phyloP scores from a whole-genome alignment of 1,140 invertebrate genomes.

The Teleopsis dalmanni region DNA sequence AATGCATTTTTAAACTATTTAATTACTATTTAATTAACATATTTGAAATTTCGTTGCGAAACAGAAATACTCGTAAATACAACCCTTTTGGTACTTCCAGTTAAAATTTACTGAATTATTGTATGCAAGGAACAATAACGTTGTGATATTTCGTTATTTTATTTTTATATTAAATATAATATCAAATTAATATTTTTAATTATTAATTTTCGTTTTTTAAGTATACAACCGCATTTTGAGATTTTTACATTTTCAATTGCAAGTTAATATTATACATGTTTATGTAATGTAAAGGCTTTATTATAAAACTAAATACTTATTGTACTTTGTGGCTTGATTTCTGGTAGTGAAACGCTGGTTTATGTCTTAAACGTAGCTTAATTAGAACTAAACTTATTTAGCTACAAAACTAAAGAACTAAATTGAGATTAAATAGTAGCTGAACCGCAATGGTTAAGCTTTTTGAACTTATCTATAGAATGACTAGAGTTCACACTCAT shows the following conservation, averaged over 20 bases:
- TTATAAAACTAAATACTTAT: not conserved
- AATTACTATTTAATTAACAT: too few species aligned
- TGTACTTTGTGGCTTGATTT: slow-evolving; percentile 7
- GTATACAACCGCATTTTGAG: slow-evolving; percentile 13
- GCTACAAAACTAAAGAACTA: not conserved
- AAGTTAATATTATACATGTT: not conserved
- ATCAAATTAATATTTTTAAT: not conserved
- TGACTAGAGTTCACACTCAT: slow-evolving; percentile 43
- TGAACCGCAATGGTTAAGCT: not conserved
- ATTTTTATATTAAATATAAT: not conserved
- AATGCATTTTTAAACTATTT: too few species aligned
- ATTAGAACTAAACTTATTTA: not conserved
- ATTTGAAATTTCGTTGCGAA: too few species aligned
- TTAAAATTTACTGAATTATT: slow-evolving; percentile 7
- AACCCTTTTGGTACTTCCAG: too few species aligned
- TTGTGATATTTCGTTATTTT: slow-evolving; percentile 13
- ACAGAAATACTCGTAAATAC: too few species aligned
- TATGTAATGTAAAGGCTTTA: not conserved
- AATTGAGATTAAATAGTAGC: slow-evolving; percentile 2
- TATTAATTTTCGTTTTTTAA: slow-evolving; percentile 8
- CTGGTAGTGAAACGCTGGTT: slow-evolving; percentile 9
- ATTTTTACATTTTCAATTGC: not conserved
- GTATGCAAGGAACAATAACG: slow-evolving; percentile 15
- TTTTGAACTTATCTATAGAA: slow-evolving; percentile 11
- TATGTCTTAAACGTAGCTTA: not conserved